Base-by-base conservation (phyloP, 2,113 vertebrate species). In the Aspiorhynchus laticeps region DNA sequence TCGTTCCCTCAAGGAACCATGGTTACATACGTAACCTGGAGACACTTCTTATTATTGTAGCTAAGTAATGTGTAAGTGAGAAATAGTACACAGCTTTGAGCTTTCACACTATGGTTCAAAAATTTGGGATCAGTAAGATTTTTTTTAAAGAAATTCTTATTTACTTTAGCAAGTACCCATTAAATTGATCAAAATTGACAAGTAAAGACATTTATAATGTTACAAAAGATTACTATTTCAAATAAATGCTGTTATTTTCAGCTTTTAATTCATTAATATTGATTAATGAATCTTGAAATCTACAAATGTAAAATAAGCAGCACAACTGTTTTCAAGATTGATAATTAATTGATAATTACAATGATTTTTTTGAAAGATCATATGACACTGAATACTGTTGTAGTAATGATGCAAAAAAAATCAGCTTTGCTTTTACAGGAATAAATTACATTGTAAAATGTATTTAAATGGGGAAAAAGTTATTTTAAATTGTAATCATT, bases 31-130 rank as follows among this genome's bases (percentile, higher is more conserved):
- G n/a, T n/a, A n/a, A n/a, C n/a, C n/a, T n/a, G n/a, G n/a, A n/a
- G n/a, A n/a, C n/a, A n/a, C 21, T 67, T 75, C 83, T 67, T 67
- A 38, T 73, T 63, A 21, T 78, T 26, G 6, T 15, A 15, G 76
- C 51, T 43, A 51, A 79, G 80, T 65, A 63, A 51, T 36, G 33
- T 26, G 10, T 19, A 41, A 80, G 31, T n/a, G 59, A 76, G 78
- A 48, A 67, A 26, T 65, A 3, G 9, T 69, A 21, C 69, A 73
- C 19, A 12, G 3, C 19, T 41, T 33, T 69, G 15, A 33, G 31
- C 31, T 5, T 41, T 41, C 11, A 38, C 17, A 38, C 33, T 5
- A 38, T 21, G 3, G 5, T 38, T 38, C 0, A 2, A 71, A 36
- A 36, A 8, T 71, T 36, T 71, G 31, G 65, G 31, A 7, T 36